These are phyloP conservation scores for Ivindomyrus marchei DNA, from an alignment of 2,113 vertebrate genomes.

Conservation along the genomic window DNA sequence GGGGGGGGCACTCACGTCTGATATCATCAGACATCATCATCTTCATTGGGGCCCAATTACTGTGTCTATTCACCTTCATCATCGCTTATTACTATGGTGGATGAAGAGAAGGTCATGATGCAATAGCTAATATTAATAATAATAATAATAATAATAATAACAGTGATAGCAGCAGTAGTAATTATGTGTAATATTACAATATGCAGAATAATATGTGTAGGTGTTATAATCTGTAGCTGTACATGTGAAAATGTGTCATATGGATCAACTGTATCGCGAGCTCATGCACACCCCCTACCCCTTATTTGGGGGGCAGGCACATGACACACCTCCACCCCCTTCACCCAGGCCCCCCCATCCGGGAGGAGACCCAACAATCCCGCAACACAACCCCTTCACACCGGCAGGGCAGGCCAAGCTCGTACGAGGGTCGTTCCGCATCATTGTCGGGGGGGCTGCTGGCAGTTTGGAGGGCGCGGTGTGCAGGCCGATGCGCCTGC, in stretches of 20 bases:
- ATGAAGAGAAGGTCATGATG: background rate
- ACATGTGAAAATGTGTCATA: background rate
- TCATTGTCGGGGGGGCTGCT: background rate
- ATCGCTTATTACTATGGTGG: background rate
- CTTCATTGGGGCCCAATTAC: constrained; percentile 10
- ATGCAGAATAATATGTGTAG: background rate
- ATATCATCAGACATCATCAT: background rate
- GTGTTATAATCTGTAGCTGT: background rate
- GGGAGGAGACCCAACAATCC: background rate
- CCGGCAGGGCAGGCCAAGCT: background rate
- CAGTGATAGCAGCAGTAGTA: background rate
- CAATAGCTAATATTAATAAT: background rate
- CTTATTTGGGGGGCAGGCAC: background rate
- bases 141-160: background rate
- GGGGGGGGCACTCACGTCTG: constrained; percentile 22
- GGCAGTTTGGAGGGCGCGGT: constrained; percentile 43
- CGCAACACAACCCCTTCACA: background rate
- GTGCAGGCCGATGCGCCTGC: constrained; percentile 53
- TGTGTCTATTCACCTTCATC: background rate
- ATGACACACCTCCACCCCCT: background rate
- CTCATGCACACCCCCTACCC: background rate
- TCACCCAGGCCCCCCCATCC: background rate
- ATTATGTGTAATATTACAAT: background rate
- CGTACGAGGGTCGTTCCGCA: background rate
- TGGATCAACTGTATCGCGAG: background rate